Evolutionary conservation across 2,113 vertebrate genomes (phyloP), one percentile per base, ranked within the genome.

Genomic region (Periophthalmus modestus): DNA sequence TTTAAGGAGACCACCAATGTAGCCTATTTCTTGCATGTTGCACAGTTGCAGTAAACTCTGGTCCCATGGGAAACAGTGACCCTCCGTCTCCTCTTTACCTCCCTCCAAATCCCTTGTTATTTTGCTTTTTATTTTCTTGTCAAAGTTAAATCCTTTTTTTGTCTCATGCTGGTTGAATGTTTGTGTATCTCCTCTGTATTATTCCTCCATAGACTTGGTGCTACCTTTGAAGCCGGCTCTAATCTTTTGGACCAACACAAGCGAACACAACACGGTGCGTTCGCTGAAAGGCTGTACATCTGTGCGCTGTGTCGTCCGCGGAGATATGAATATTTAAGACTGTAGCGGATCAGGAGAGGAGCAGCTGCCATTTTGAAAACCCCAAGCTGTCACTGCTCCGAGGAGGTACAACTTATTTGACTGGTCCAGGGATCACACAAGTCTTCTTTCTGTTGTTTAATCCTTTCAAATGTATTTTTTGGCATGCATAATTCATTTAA

Each of bases 251-350:
- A 89, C 88, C 83, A 93, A 94, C 93, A 94, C 55, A 23, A 18
- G n/a, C 55, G 4, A 13, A 23, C 55, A 15, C 83, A 82, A 82
- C 90, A 77, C 55, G 82, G 86, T 85, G 87, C 12, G 61, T 69
- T 2, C 79, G 66, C 72, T 89, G 87, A 93, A 92, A 89, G 87
- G 86, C 66, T 74, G 85, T 90, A 91, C 93, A 93, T 93, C 92
- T 94, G 92, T 88, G 91, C 88, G 59, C 58, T 80, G 88, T 77
- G 83, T 79, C 87, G 85, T 83, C 89, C 84, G 78, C 79, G 58
- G 74, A 83, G 88, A 82, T 91, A 93, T 92, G 89, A 93, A 94
- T 94, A 93, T 93, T 93, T 92, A 94, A 91, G 24, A 90, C 72
- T 77, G 78, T 88, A 59, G 57, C 13, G 83, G 77, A 63, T 80